Base-by-base conservation (phyloP, 2,888 invertebrate species). In the Baccha elongata region DNA sequence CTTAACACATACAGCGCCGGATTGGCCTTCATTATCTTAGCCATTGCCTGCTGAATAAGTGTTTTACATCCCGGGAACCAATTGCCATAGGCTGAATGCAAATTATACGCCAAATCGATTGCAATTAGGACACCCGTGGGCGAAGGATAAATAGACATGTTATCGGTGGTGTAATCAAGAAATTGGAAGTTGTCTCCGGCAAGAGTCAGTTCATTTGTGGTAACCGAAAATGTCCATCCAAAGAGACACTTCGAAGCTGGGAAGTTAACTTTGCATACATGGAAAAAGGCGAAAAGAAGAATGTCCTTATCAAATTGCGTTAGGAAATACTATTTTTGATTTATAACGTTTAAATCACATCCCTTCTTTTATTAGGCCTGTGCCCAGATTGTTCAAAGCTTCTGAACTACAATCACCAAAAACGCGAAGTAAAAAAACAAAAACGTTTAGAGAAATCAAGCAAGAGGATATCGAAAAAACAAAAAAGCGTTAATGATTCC, bases 21-120 rank as follows among this genome's bases (percentile, higher is more conserved):
- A 92, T 99, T 99, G 0, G 99, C 99, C 91, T 99, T 99, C 98
- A 99, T 99, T 86, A 99, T 99, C 91, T 99, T 99, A 0, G 99
- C 99, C 99, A 99, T 99, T 0, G 99, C 99, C 91, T 99, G 98
- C 89, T 99, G 99, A 87, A 99, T 99, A 13, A 99, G 93, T 0
- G 99, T 98, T 88, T 99, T 99, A 90, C 97, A 97, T 60, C 99
- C 99, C 0, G 99, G 99, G 94, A 99, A 99, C 99, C 99, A 99
- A 91, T 99, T 99, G 21, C 99, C 99, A 89, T 99, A 99, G 0
- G 99, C 99, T 88, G 98, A 96, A 92, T 99, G 99, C 85, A 99
- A 92, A 91, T 99, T 99, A 90, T 99, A 99, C 0, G 99, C 99
- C 87, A 99, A 92, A 92, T 99, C 99, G 68, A 99, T 97, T 40